Evolutionary conservation across 2,797 vertebrate species (phyloP).

Genomic region (Chromis chromis): DNA sequence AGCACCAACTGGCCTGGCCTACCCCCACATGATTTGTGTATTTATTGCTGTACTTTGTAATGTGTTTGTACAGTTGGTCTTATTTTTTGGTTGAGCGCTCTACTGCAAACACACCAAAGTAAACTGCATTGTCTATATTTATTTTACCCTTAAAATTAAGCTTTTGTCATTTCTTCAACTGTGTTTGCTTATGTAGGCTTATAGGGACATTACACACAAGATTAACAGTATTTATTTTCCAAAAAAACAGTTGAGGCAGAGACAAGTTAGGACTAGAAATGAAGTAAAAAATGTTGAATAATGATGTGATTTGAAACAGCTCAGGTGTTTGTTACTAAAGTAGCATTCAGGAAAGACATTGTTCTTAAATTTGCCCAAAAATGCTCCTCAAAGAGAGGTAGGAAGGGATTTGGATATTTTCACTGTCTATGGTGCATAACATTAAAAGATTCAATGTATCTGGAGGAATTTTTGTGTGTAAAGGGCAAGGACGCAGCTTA

Average conservation of each 20-base stretch:
- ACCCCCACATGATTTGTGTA: neutral
- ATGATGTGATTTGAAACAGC: too few species aligned
- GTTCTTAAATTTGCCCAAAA: too few species aligned
- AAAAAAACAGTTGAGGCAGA: neutral
- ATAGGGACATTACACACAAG: neutral
- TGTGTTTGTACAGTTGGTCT: neutral
- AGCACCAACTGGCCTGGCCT: neutral
- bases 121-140: neutral
- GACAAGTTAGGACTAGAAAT: too few species aligned
- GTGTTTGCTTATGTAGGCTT: neutral
- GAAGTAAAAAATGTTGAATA: too few species aligned
- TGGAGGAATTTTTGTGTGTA: too few species aligned
- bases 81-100: neutral
- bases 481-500: too few species aligned
- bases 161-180: neutral
- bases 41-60: constrained; percentile 24
- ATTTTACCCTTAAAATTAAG: neutral
- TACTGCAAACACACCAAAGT: neutral
- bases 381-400: too few species aligned
- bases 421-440: too few species aligned
- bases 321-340: too few species aligned
- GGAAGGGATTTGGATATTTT: too few species aligned
- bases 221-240: neutral
- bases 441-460: too few species aligned
- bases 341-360: too few species aligned